Evolutionary conservation across 1,140 invertebrate genomes (phyloP).

Genomic region (Cylas formicarius): DNA sequence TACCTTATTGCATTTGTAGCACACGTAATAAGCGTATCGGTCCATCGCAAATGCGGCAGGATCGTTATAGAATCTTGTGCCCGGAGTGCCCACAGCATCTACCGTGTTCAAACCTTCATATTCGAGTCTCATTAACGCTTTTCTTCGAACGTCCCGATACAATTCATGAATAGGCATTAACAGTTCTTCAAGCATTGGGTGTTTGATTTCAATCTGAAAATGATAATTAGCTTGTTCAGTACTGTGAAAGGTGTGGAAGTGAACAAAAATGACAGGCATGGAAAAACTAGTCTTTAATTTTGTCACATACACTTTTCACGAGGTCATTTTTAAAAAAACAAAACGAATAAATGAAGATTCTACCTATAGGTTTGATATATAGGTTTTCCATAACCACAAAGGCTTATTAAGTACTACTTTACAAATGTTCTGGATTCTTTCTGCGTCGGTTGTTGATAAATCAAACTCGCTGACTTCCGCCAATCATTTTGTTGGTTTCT

Average conservation of each 20-base stretch:
- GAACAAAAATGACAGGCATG: no score
- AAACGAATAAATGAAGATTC: conserved; percentile 1
- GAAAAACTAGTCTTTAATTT: no score
- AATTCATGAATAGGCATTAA: conserved; percentile 73
- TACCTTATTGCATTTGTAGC: conserved; percentile 93
- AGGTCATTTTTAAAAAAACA: conserved; percentile 9
- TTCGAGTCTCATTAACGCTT: conserved; percentile 92
- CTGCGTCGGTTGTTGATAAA: no score
- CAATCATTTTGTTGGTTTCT: no score
- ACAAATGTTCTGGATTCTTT: no score
- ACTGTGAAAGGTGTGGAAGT: not conserved
- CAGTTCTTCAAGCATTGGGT: conserved; percentile 69
- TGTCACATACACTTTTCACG: no score
- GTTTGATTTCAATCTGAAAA: conserved; percentile 68
- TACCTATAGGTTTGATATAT: no score
- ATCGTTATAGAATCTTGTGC: conserved; percentile 67
- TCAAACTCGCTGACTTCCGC: no score
- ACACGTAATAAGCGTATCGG: conserved; percentile 96
- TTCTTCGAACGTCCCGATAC: conserved; percentile 84
- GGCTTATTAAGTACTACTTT: no score
- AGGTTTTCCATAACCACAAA: no score
- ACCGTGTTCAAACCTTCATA: conserved; percentile 85
- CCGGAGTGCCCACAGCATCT: conserved; percentile 62
- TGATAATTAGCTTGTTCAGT: conserved; percentile 6
- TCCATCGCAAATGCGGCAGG: conserved; percentile 90